Base-by-base conservation (phyloP, 2,888 invertebrate species). In the Cephus pygmeus region DNA sequence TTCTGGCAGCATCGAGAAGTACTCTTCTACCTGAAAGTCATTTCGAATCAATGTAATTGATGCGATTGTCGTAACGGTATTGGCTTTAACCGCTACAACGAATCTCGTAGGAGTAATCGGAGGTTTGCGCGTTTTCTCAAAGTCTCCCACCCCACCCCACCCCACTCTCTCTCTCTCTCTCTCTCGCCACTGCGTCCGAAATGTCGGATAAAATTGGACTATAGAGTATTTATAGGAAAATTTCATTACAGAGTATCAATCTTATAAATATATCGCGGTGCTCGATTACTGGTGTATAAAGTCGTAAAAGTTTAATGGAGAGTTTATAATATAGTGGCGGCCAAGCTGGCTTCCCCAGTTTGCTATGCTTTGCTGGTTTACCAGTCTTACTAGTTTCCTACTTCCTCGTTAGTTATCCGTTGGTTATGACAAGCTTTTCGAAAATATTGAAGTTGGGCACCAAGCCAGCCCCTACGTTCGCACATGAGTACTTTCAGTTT, bases 1-100 rank as follows among this genome's bases (percentile, higher is more conserved):
- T 91, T 84, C 94, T 80, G 97, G 97, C 88, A 99, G 93, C 90
- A 97, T 95, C 80, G 96, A 94, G 94, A 98, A 99, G 92, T 97
- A 99, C 84, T 98, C 96, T 89, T 98, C 98, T 81, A 97, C 95
- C 98, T 98, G 93, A 34, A 93, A 90, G 79, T 40, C 36, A 40
- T 40, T 40, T 40, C 4, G 12, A 40, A 40, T 40, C 12, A 12
- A 15, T 40, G 12, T 4, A 15, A 40, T 15, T 0, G 36, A 12
- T 15, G 36, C 4, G 4, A 4, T 1, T 15, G 12, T 15, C 36
- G 12, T 40, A 40, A 40, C 36, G 36, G 12, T 36, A 36, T 4
- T 15, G 36, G 36, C 36, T 40, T 4, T 4, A 68, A 15, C 34
- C 34, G 34, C 75, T 34, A 1, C 31, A n/a, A 68, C 15, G 1